Conservation (phyloP, 2,113 vertebrate species). For the Dasyornis broadbenti region DNA sequence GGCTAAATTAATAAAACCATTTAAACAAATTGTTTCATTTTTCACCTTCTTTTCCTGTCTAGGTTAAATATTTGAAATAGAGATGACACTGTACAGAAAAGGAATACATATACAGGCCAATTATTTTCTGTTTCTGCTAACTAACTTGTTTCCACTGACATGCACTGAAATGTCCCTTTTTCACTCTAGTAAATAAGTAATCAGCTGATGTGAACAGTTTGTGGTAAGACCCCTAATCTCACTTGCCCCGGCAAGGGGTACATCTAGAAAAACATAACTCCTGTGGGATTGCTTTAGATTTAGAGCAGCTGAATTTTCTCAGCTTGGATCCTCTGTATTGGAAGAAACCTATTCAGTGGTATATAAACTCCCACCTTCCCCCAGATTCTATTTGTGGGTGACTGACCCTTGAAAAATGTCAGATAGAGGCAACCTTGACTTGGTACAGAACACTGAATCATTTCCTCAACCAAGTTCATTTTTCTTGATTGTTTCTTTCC, state of each 20-base stretch:
- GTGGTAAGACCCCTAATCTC: neutral
- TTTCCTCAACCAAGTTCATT: neutral
- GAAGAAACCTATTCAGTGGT: neutral
- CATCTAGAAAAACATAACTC: neutral
- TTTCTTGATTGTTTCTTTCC: neutral
- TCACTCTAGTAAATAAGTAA: neutral
- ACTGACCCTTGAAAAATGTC: neutral
- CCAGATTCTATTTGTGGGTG: neutral
- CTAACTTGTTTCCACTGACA: neutral
- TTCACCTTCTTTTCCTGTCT: neutral
- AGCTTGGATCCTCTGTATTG: neutral
- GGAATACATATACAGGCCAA: neutral
- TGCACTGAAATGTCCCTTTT: neutral
- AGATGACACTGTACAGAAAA: neutral
- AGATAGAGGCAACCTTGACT: neutral
- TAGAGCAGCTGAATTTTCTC: neutral
- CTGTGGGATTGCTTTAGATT: neutral
- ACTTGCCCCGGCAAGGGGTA: neutral
- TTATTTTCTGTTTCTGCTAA: neutral
- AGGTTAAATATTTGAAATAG: neutral
- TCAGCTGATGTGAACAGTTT: neutral
- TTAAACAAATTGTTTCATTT: neutral
- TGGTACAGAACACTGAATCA: neutral
- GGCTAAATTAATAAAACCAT: neutral
- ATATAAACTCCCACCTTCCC: neutral